These are phyloP conservation scores for Philaethria dido DNA, from an alignment of 2,888 invertebrate genomes.

Conservation along the genomic window DNA sequence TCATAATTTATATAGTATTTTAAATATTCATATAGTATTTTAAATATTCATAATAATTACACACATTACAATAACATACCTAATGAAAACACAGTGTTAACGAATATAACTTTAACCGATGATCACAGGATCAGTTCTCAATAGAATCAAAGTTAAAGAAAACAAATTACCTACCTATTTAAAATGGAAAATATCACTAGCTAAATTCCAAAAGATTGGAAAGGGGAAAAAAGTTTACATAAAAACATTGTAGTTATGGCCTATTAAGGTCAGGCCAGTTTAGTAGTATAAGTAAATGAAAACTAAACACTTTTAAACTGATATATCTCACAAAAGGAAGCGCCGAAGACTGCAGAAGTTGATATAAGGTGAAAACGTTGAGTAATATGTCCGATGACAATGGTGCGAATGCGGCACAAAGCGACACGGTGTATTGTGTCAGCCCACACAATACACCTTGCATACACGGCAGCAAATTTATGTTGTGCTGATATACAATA, in stretches of 20 bases:
- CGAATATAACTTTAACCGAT: too few relatives aligned
- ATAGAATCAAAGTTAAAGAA: too few relatives aligned
- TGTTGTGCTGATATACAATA: constrained; percentile 55
- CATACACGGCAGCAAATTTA: constrained; percentile 65
- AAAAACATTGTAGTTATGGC: background rate
- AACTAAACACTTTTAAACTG: background rate
- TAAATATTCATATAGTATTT: too few relatives aligned
- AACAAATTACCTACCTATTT: too few relatives aligned
- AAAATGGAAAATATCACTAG: too few relatives aligned
- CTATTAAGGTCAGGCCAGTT: background rate
- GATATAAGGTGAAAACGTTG: constrained; percentile 79
- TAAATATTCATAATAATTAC: too few relatives aligned
- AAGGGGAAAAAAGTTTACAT: too few relatives aligned
- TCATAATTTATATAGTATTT: too few relatives aligned
- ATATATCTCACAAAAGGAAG: constrained; percentile 69
- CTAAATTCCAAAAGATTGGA: too few relatives aligned
- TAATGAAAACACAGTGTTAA: too few relatives aligned
- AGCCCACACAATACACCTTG: constrained; percentile 79
- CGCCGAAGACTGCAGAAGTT: constrained; percentile 64
- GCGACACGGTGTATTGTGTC: constrained; percentile 76
- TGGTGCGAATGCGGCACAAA: constrained; percentile 78
- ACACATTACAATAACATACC: too few relatives aligned
- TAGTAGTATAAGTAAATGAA: background rate
- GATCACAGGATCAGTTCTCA: too few relatives aligned
- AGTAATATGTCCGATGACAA: constrained; percentile 81